Conservation (phyloP, 1,140 invertebrate genomes). For the Eubasilissa regina region DNA sequence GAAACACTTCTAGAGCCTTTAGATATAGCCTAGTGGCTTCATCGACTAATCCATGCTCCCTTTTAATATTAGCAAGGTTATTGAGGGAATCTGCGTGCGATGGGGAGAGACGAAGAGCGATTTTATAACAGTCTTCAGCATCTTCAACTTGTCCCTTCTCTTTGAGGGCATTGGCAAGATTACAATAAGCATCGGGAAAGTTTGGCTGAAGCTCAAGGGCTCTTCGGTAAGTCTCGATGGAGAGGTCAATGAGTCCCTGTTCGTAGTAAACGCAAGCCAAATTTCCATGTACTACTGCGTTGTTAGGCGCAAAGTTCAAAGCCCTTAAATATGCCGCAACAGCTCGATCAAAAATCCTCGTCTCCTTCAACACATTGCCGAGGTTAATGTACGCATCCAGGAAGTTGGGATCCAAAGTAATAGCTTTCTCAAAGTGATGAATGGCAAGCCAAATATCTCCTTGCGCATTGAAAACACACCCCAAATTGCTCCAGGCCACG, state of each 20-base stretch:
- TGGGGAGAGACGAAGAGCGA: constrained; percentile 93
- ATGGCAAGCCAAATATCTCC: constrained; percentile 53
- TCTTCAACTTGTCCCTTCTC: constrained; percentile 96
- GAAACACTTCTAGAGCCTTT: constrained; percentile 94
- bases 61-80: constrained; percentile 94
- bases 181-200: constrained; percentile 99
- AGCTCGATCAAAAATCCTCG: constrained; percentile 81
- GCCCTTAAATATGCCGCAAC: constrained; percentile 98
- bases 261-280: constrained; percentile 99
- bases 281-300: constrained; percentile 99
- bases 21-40: constrained; percentile 96
- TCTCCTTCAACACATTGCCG: constrained; percentile 46
- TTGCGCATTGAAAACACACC: constrained; percentile 31
- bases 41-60: constrained; percentile 94
- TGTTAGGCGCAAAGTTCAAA: constrained; percentile 95
- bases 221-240: constrained; percentile 97
- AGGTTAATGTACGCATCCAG: constrained; percentile 45
- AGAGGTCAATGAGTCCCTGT: constrained; percentile 97
- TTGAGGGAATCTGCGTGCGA: constrained; percentile 99
- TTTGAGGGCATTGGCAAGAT: constrained; percentile 99
- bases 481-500: constrained; percentile 51
- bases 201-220: constrained; percentile 99
- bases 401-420: constrained; percentile 36
- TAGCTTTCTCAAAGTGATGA: constrained; percentile 54
- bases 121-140: constrained; percentile 99